Percentiles rank a stretch among this genome's conserved stretches.
phyloP scores from a whole-genome alignment of 1,140 invertebrate genomes.

The Zeugodacus cucurbitae region DNA sequence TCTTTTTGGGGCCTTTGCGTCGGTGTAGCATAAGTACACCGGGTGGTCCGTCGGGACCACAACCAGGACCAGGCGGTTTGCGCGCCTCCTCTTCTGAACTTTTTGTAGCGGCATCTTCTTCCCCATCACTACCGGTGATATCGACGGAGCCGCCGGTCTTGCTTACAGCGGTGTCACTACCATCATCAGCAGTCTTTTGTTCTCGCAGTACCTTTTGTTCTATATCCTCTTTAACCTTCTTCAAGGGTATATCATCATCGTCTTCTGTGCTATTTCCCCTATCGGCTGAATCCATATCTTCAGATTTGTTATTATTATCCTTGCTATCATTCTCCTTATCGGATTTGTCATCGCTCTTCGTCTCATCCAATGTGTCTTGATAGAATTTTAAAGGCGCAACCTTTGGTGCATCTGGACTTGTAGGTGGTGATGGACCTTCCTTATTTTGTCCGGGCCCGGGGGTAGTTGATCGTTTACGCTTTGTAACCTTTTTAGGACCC shows the following conservation, averaged over 20 bases:
- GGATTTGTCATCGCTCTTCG: constrained; percentile 69
- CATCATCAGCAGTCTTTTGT: constrained; percentile 45
- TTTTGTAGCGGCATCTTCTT: constrained; percentile 48
- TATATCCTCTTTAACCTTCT: constrained; percentile 62
- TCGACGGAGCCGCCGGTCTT: constrained; percentile 42
- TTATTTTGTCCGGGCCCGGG: constrained; percentile 74
- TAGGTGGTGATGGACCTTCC: constrained; percentile 65
- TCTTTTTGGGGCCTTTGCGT: constrained; percentile 81
- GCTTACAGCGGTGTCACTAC: constrained; percentile 43
- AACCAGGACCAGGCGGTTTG: constrained; percentile 58
- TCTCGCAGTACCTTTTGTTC: constrained; percentile 59
- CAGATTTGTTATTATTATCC: constrained; percentile 61
- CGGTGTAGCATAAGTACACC: constrained; percentile 61
- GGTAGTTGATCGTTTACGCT: constrained; percentile 77
- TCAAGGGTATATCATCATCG: constrained; percentile 63
- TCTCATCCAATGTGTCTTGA: constrained; percentile 87
- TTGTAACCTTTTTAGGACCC: constrained; percentile 77
- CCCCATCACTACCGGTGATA: constrained; percentile 47
- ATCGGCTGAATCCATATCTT: constrained; percentile 49
- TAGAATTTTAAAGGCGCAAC: constrained; percentile 84
- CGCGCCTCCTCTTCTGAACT: constrained; percentile 47
- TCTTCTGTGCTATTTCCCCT: constrained; percentile 53
- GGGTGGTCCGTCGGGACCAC: constrained; percentile 62
- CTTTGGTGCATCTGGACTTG: constrained; percentile 49
- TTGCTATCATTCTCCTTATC: constrained; percentile 63